Evolutionary conservation across 2,888 invertebrate genomes (phyloP), one percentile per base, ranked within the genome.

Genomic region (Masnerella sp.): DNA sequence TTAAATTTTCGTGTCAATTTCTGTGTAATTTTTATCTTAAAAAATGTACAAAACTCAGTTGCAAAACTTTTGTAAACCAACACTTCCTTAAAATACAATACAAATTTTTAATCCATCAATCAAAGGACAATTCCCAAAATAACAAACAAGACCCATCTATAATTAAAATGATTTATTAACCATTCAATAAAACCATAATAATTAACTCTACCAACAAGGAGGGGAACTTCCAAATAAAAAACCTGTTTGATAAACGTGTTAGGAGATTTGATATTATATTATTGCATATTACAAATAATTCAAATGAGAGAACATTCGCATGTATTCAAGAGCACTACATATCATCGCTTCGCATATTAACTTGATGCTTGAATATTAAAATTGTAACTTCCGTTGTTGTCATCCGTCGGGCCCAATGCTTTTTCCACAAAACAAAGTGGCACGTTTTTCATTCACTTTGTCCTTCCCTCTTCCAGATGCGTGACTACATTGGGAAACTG

Each of bases 401-500:
- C 79, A 77, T 79, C 79, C 78, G 74, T 45, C 15, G 25, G 52
- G 43, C 36, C n/a, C 15, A 51, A 42, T 18, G 17, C 28, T 40
- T n/a, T 18, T 14, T 12, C 11, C n/a, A 28, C 38, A 12, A 7
- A 28, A n/a, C n/a, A n/a, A n/a, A n/a, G n/a, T n/a, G n/a, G n/a
- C 34, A 12, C 42, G 9, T 12, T 17, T 20, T 28, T 28, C 18
- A 18, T 18, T 38, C 14, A 18, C 49, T 34, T 49, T 7, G 8
- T 34, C 2, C 22, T 3, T 28, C 22, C 15, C 18, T 40, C 12
- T 45, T 49, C 58, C 89, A 88, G 88, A 89, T 85, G 90, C 88
- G 85, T 92, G 88, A 83, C 84, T 86, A 78, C 88, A 78, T 85
- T 87, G 78, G 84, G 84, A 75, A 87, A 86, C 79, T 91, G 91